phyloP scores from a whole-genome alignment of 2,113 vertebrate genomes.

The Patagioenas fasciata region DNA sequence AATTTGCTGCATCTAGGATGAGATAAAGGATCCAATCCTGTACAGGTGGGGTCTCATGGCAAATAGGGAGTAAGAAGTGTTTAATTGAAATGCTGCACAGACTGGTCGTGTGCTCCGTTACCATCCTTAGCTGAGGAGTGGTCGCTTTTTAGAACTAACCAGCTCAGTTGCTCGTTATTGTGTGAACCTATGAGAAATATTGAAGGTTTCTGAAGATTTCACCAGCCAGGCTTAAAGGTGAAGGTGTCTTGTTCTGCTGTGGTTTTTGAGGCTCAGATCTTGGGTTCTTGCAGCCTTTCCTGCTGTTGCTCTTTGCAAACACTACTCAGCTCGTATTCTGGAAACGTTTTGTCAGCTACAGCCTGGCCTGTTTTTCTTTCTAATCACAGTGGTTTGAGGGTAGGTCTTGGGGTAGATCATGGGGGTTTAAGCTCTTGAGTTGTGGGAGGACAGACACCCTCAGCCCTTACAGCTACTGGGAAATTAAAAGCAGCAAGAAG shows the following conservation, averaged over 20 bases:
- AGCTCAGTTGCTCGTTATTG: not conserved
- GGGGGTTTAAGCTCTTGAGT: not conserved
- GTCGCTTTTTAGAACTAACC: not conserved
- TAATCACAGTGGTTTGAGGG: not conserved
- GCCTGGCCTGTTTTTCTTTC: not conserved
- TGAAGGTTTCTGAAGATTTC: not conserved
- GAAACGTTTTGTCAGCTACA: not conserved
- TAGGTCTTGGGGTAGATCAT: not conserved
- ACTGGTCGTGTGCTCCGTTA: fast-evolving
- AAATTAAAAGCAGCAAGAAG: not conserved
- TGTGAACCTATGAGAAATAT: not conserved
- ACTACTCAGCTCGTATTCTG: not conserved
- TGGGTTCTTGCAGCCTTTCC: not conserved
- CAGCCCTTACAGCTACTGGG: not conserved
- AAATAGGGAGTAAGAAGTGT: not conserved
- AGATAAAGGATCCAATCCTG: not conserved
- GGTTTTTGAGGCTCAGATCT: not conserved
- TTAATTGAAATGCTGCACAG: not conserved
- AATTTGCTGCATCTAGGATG: not conserved
- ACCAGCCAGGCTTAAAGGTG: not conserved
- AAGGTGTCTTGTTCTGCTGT: not conserved
- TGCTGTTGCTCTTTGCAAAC: not conserved
- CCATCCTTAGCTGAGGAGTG: not conserved
- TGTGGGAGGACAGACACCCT: not conserved
- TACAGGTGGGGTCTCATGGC: not conserved